Conservation (phyloP, 2,888 invertebrate species). For the Carpatolechia fugitivella region DNA sequence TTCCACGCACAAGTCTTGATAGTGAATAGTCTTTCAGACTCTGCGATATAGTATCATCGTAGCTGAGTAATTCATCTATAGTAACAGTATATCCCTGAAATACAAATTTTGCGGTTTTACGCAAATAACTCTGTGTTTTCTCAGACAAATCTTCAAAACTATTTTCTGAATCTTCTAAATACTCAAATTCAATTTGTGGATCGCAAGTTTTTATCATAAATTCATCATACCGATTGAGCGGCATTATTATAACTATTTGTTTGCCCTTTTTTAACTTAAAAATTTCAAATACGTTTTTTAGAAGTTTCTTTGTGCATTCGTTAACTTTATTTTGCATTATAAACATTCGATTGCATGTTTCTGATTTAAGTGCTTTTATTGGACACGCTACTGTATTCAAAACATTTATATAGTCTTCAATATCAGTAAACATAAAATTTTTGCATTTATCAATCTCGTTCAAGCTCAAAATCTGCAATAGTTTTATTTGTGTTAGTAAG, state of each 20-base stretch:
- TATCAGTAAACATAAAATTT: neutral
- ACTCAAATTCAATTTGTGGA: neutral
- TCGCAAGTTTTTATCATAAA: neutral
- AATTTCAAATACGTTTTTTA: neutral
- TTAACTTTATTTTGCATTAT: neutral
- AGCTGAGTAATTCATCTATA: neutral
- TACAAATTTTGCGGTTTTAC: neutral
- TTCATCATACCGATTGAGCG: neutral
- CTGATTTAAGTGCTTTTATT: neutral
- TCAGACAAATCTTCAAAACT: neutral
- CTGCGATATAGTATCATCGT: neutral
- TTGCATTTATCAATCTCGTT: neutral
- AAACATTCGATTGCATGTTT: neutral
- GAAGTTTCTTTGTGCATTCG: neutral
- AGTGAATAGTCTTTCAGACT: neutral
- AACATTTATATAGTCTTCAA: neutral
- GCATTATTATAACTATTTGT: neutral
- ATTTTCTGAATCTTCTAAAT: neutral
- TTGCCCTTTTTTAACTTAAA: neutral
- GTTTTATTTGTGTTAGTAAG: neutral
- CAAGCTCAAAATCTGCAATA: neutral
- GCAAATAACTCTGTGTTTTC: neutral
- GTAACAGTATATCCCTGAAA: neutral
- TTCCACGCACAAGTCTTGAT: neutral
- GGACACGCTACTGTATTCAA: neutral